Conservation (phyloP, 1,140 invertebrate genomes). For the Conus ventricosus region DNA sequence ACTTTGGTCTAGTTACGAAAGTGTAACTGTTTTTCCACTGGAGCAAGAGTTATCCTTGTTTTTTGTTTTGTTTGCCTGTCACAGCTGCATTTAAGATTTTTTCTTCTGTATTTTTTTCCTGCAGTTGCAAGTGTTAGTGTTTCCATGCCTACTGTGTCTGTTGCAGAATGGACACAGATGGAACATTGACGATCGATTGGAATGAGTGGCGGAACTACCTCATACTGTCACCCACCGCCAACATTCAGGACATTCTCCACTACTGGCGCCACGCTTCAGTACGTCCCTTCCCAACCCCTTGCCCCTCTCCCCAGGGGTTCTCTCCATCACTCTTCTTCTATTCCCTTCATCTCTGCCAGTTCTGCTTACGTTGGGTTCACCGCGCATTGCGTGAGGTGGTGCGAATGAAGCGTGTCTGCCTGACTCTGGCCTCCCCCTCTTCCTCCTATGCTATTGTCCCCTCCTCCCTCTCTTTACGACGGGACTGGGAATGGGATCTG, state of each 20-base stretch:
- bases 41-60: no score
- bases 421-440: neutral
- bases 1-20: no score
- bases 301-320: no score
- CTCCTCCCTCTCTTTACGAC: neutral
- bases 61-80: no score
- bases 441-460: neutral
- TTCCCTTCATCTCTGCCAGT: neutral
- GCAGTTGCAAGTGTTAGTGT: no score
- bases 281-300: constrained; percentile 73
- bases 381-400: neutral
- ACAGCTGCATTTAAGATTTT: no score
- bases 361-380: neutral
- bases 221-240: constrained; percentile 90
- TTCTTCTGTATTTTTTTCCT: no score
- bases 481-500: neutral
- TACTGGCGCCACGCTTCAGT: constrained; percentile 98
- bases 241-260: constrained; percentile 92
- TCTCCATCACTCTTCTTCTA: neutral
- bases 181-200: constrained; percentile 94
- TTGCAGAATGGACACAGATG: constrained; percentile 85
- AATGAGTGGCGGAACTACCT: constrained; percentile 98
- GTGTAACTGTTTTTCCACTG: no score
- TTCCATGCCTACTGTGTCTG: no score
- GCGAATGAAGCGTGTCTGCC: constrained; percentile 2